Evolutionary conservation across 2,797 vertebrate species (phyloP), one percentile per base, ranked within the genome.

Genomic region (Bradypus variegatus): DNA sequence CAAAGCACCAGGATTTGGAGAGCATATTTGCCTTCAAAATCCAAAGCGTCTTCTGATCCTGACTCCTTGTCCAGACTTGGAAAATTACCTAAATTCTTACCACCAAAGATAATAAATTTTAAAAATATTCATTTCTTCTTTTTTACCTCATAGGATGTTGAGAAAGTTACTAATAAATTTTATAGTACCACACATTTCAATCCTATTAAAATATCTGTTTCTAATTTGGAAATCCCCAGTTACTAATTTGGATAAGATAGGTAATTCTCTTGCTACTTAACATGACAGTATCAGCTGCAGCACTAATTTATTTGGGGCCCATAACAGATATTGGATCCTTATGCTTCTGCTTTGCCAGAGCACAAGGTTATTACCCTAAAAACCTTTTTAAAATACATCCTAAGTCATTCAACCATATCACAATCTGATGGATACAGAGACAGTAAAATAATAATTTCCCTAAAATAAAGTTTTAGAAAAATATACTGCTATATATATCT

Each of bases 71-170:
- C 85, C 21, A 92, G 48, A 85, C 73, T 84, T 91, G 73, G 81
- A 94, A 95, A 95, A 55, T 38, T 70, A 76, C 62, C 67, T 88
- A 80, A 76, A 83, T 83, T 79, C 45, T 87, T 58, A 92, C 87
- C 70, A 45, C 2, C 69, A 13, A 55, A 50, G 79, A 55, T 82
- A 60, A 31, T 70, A 84, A 85, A 65, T 78, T 93, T 87, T 81
- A 25, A 69, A 80, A 77, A 84, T 21, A 85, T 4, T 55, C 33
- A 88, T 73, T 90, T 83, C 65, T 89, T 94, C 77, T 90, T 85
- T 58, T 85, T 95, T 87, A 78, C 25, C 27, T 81, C 64, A 31
- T 75, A 89, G 58, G 86, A 85, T 82, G 67, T 78, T 87, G 90
- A 89, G 48, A 62, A 93, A 91, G 79, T 77, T 73, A 45, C 27